Percentiles rank a stretch among this genome's conserved stretches.
Conservation (phyloP, 2,888 invertebrate species). For the Sturmia bella region DNA sequence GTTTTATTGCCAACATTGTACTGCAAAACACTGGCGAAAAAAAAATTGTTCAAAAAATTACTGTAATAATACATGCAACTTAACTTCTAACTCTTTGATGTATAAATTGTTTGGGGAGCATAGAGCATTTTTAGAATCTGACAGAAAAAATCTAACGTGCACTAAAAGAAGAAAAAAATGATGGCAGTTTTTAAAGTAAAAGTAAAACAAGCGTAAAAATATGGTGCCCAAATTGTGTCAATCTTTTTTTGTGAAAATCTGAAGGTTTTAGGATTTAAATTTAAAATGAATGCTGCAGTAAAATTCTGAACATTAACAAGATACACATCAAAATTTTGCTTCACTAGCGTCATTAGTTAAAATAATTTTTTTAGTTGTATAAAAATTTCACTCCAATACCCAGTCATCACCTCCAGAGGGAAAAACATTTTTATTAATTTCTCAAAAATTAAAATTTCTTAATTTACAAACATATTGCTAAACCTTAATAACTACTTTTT, state of each 20-base stretch:
- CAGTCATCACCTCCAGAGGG: no score
- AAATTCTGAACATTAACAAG: no score
- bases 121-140: not conserved
- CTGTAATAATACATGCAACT: conserved; percentile 47
- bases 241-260: not conserved
- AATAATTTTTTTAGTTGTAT: no score
- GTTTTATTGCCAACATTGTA: conserved; percentile 66
- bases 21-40: not conserved
- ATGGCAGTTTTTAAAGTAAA: conserved; percentile 36
- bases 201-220: conserved; percentile 25
- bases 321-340: no score
- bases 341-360: no score
- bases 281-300: not conserved
- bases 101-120: conserved; percentile 29
- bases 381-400: no score
- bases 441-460: no score
- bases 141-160: conserved; percentile 9
- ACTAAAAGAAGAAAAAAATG: conserved; percentile 15
- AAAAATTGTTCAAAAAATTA: conserved; percentile 17
- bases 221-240: conserved; percentile 17
- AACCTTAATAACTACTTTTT: no score
- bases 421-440: no score
- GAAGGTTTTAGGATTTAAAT: not conserved
- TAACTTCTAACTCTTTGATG: conserved; percentile 52
- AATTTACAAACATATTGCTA: no score